These are phyloP conservation scores for Aeoliscus strigatus DNA, from an alignment of 2,797 vertebrate genomes.

Conservation along the genomic window DNA sequence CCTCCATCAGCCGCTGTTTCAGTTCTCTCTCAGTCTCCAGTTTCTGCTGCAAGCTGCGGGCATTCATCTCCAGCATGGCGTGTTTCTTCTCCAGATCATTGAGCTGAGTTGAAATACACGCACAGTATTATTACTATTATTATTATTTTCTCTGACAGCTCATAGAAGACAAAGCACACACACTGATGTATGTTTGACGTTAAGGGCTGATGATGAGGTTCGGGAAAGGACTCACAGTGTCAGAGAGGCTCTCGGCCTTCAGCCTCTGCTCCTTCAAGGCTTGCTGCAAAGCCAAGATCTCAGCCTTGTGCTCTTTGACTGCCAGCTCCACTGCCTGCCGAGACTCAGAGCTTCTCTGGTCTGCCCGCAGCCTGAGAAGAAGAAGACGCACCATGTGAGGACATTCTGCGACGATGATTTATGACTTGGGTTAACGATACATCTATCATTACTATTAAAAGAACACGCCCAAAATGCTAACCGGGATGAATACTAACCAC, in stretches of 20 bases:
- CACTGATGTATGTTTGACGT: not conserved
- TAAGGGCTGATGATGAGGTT: not conserved
- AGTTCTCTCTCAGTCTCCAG: conserved; percentile 95
- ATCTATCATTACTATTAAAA: no score
- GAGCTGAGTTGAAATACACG: conserved; percentile 71
- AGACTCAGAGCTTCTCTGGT: conserved; percentile 94
- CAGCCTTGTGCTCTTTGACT: conserved; percentile 96
- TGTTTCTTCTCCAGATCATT: conserved; percentile 99
- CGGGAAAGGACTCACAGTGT: conserved; percentile 82
- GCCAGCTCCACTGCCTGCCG: conserved; percentile 96
- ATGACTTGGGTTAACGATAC: no score
- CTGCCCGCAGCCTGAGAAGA: conserved; percentile 82
- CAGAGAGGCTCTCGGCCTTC: conserved; percentile 96
- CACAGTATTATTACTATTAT: no score
- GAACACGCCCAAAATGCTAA: no score
- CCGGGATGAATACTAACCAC: no score
- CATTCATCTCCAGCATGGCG: conserved; percentile 97
- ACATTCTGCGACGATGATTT: no score
- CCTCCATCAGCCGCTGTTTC: conserved; percentile 95
- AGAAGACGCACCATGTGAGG: no score
- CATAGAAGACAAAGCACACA: not conserved
- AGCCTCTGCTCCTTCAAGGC: conserved; percentile 97
- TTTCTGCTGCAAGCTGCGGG: conserved; percentile 95
- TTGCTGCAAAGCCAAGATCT: conserved; percentile 94
- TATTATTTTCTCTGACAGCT: no score